Base-by-base conservation (phyloP, 2,888 invertebrate genomes). In the Anthrax anthrax region DNA sequence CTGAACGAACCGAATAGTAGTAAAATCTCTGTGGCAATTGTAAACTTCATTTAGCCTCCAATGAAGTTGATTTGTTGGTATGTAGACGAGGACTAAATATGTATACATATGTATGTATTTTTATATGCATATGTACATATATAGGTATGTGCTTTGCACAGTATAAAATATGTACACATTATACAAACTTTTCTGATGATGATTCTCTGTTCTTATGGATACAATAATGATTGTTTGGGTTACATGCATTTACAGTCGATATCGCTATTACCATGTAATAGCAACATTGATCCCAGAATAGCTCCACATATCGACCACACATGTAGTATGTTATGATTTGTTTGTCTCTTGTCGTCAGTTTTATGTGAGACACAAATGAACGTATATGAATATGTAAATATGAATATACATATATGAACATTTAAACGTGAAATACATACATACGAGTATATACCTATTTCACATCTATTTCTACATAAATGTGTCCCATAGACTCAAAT, bases 21-120 rank as follows among this genome's bases (percentile, higher is more conserved):
- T 47, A 42, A 42, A 47, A 50, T 23, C 45, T 32, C 36, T n/a
- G 42, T 37, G 50, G 47, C 47, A 50, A 50, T 47, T 50, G 50
- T 47, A 47, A 50, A 46, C 46, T 46, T 46, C 46, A 46, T 46
- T 46, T 46, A 37, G 27, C 41, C 45, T 34, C 45, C 32, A 39
- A 39, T 39, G 44, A 44, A 23, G 23, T 23, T 23, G 23, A 23
- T 23, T 23, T 23, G 4, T 23, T 8, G 23, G 23, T 23, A 8
- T 23, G 23, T 23, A 23, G 4, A 23, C 5, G 23, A 4, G 8
- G 23, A 6, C 4, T 23, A 23, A 8, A 8, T 23, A 23, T 6
- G 23, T 4, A 23, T 4, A 23, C 8, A 6, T 12, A 12, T 9
- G 9, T 32, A 32, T 32, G 29, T 23, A 23, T 23, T 6, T 14